Evolutionary conservation across 2,797 vertebrate genomes (phyloP), one percentile per base, ranked within the genome.

Genomic region (Notolabrus celidotus): DNA sequence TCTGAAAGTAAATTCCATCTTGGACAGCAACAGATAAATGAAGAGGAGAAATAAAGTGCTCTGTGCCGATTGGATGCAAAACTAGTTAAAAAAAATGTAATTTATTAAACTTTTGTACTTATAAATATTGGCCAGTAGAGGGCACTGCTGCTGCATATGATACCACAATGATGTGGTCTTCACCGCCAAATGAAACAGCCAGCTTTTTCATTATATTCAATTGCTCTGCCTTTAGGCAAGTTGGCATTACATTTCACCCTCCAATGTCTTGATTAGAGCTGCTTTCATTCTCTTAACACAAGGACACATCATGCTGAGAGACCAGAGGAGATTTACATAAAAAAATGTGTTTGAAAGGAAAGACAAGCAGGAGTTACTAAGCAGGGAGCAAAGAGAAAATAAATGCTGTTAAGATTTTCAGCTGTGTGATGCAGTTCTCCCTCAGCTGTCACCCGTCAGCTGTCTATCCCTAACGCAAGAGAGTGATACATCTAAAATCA

Each of bases 51-150:
- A 15, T 3, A n/a, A 2, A 31, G 29, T 31, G 4, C 7, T 4
- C 1, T 27, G 1, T 10, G 11, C 0, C 0, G 7, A 9, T 29
- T 22, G 12, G 19, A 16, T 11, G 9, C 5, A 27, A 5, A 10
- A 9, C 9, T n/a, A n/a, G 31, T 31, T 31, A 36, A 12, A 36
- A 12, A 36, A 11, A 12, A 2, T 12, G 2, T 36, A 2, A 36
- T 11, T 36, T 23, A 3, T 62, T 3, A 4, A 7, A 31, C 29
- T 39, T 49, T 57, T 71, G 70, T 67, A 49, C 20, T 83, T 77
- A 5, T 68, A 43, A 4, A 14, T 27, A 17, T 1, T 39, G 29
- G 23, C 17, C 88, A 89, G 70, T 0, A 89, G 90, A 72, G 78
- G 86, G 82, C 79, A 23, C 69, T 58, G 22, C 69, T 58, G 22